Base-by-base conservation (phyloP, 2,113 vertebrate genomes). In the Gallinago jamesoni region DNA sequence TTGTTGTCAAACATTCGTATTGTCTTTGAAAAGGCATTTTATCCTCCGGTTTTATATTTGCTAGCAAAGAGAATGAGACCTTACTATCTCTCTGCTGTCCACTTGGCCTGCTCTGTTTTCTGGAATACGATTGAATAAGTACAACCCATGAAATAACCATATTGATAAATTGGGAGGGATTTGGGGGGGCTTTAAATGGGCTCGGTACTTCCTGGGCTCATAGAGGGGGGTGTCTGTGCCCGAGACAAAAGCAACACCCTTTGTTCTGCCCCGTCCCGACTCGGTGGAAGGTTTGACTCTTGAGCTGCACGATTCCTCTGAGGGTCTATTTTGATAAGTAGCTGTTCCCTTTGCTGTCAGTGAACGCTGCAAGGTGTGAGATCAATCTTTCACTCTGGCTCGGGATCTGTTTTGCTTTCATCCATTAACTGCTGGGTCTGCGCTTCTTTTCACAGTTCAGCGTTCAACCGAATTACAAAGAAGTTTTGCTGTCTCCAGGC, bases 361-460 rank as follows among this genome's bases (percentile, higher is more conserved):
- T 3, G 8, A 0, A 21, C 11, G 0, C 55, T 20, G 6, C 83
- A 9, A n/a, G 90, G 45, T 86, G 43, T 2, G 75, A 80, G 55
- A 3, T 59, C 35, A 37, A 9, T 48, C 15, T 35, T 90, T 21
- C 41, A 4, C 25, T 4, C 8, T 3, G 69, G 30, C 89, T 96
- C 92, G 11, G 23, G 16, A 2, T 50, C 28, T 6, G 68, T 35
- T 80, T 20, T 35, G 43, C 84, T 91, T 27, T 74, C 50, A 12
- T 59, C 56, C 18, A 39, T 35, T 63, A 93, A 15, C 81, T 95
- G 72, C 83, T 92, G 24, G 37, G 14, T 93, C 94, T 86, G 92
- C 85, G 18, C 84, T 84, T 93, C 89, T 86, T 79, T 97, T 96
- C 80, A 59, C 70, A 68, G 78, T 1, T 14, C 82, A 88, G 90